Evolutionary conservation across 2,888 invertebrate genomes (phyloP), one percentile per base, ranked within the genome.

Genomic region (Papilio protenor): DNA sequence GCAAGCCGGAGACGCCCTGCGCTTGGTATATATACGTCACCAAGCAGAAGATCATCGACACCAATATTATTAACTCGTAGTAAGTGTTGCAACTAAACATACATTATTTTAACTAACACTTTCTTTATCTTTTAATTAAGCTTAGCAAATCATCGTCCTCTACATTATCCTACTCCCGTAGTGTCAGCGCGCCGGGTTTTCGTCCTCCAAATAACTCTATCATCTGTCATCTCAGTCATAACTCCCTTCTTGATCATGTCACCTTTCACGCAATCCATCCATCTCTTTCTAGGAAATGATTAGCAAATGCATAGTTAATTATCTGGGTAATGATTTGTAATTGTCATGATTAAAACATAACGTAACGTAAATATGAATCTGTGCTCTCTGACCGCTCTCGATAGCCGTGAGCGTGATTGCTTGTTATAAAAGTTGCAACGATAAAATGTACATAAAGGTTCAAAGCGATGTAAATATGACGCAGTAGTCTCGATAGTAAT

Each of bases 1-100:
- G 92, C 80, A 85, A 82, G 0, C 52, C 74, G 0, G 70, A 79
- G 2, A 92, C 92, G 0, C 88, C 91, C 0, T 93, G 92, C 80
- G 88, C 79, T 21, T 93, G 92, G 92, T 49, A 83, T 2, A 78
- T 88, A 0, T 91, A 90, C 81, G 82, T 79, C 6, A 52, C 79
- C 0, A 0, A 0, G 1, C 23, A 0, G 0, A 85, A 81, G 73
- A 52, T 76, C 0, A 75, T 85, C 27, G 81, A 85, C 1, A 23
- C 59, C 1, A 83, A 81, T 16, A 73, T 90, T 45, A 79, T 77
- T 0, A 92, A 90, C 71, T 14, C 79, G 10, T 92, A 90, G 92
- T 92, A 83, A 91, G 92, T 90, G 82, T 14, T 27, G 21, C 23
- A 61, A 27, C 12, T 14, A 23, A 52, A 55, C 5, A 55, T 12